A percentile compares a stretch with the other conserved stretches of the same genome.
Evolutionary conservation across 2,888 invertebrate species (phyloP).

Genomic region (Athripsodes cinereus): DNA sequence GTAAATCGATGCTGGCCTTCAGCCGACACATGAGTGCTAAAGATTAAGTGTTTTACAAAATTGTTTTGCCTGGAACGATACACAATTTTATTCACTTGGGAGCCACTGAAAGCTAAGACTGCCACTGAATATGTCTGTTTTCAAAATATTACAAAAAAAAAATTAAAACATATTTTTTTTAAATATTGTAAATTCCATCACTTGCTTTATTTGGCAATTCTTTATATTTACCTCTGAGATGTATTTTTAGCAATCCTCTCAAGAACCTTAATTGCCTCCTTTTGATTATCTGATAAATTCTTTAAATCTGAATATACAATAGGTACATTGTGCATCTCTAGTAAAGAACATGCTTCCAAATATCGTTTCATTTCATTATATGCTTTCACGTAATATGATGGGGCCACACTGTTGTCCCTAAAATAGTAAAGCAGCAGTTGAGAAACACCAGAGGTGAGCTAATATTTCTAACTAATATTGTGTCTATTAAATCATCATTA

Average conservation of each 20-base stretch:
- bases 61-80: too few relatives aligned
- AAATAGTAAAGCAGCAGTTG: neutral
- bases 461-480: too few relatives aligned
- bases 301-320: constrained; percentile 40
- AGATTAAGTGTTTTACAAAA: too few relatives aligned
- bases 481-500: neutral
- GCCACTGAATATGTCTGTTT: too few relatives aligned
- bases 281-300: constrained; percentile 30
- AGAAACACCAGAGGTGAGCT: neutral
- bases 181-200: too few relatives aligned
- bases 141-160: too few relatives aligned
- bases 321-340: constrained; percentile 43
- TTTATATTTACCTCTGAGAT: constrained; percentile 27
- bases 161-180: too few relatives aligned
- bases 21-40: too few relatives aligned
- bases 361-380: constrained; percentile 45
- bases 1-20: too few relatives aligned
- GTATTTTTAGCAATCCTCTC: constrained; percentile 37
- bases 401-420: constrained; percentile 40
- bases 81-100: too few relatives aligned
- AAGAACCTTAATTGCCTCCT: constrained; percentile 37
- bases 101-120: too few relatives aligned
- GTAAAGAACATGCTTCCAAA: constrained; percentile 46
- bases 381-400: constrained; percentile 43
- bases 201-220: too few relatives aligned